Evolutionary conservation across 2,888 invertebrate genomes (phyloP).

Genomic region (Bhutanitis thaidina): DNA sequence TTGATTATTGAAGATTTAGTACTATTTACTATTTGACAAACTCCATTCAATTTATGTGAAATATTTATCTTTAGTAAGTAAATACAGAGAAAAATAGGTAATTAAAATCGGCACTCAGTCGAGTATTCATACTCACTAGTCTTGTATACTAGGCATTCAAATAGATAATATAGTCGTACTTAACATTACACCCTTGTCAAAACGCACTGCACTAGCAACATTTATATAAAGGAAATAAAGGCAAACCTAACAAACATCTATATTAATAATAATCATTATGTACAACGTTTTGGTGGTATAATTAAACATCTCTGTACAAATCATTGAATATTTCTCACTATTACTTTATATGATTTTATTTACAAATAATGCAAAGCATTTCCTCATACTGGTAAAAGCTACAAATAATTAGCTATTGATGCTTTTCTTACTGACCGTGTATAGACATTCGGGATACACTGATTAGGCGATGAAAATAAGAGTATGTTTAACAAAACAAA

Average conservation of each 20-base stretch:
- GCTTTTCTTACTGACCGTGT: conserved; percentile 3
- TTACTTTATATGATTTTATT: not conserved
- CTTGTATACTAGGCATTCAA: no score
- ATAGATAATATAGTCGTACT: no score
- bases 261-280: not conserved
- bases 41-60: no score
- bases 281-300: not conserved
- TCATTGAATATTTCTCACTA: not conserved
- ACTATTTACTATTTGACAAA: no score
- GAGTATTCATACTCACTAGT: no score
- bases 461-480: not conserved
- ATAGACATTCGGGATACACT: not conserved
- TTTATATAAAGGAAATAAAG: not conserved
- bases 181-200: not conserved
- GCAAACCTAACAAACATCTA: not conserved
- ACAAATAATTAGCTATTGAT: conserved; percentile 1
- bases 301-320: conserved; percentile 7
- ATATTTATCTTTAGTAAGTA: no score
- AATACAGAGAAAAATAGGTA: no score
- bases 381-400: conserved; percentile 1
- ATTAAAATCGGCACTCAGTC: no score
- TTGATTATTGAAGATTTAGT: no score
- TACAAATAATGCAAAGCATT: conserved; percentile 9
- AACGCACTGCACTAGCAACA: not conserved
- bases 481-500: not conserved